These are phyloP conservation scores for Bradysia coprophila DNA, from an alignment of 1,140 invertebrate species.

Conservation along the genomic window DNA sequence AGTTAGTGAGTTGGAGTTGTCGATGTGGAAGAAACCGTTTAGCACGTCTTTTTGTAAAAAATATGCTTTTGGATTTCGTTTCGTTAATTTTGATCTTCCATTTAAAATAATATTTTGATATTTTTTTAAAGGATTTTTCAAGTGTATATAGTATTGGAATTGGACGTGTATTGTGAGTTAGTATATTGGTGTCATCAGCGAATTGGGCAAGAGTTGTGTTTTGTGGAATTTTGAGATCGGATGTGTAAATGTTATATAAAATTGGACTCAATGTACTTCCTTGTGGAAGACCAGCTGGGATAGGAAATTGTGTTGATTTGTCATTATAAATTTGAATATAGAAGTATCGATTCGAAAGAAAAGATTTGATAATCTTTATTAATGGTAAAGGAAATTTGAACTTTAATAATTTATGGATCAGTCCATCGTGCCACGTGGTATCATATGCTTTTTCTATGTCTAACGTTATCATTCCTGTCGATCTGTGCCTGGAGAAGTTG, in stretches of 20 bases:
- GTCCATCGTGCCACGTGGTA: slow-evolving; percentile 14
- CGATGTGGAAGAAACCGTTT: no score
- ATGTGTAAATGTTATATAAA: not conserved
- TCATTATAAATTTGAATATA: not conserved
- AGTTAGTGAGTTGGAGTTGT: no score
- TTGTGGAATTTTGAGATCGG: not conserved
- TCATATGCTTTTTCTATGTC: slow-evolving; percentile 19
- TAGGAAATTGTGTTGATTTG: not conserved
- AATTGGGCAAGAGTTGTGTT: not conserved
- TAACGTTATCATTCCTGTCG: slow-evolving; percentile 13
- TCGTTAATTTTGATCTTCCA: not conserved
- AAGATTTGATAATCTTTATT: not conserved
- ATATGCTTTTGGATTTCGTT: not conserved
- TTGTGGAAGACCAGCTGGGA: not conserved
- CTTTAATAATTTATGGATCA: slow-evolving; percentile 12
- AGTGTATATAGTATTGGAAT: not conserved
- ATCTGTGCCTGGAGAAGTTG: slow-evolving; percentile 10
- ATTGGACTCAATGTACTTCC: not conserved
- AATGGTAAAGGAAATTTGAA: not conserved
- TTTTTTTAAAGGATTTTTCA: not conserved
- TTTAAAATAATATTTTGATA: not conserved
- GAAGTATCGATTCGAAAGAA: not conserved
- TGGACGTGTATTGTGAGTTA: no score
- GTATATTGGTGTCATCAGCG: not conserved
- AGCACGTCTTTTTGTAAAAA: not conserved